Evolutionary conservation across 2,888 invertebrate genomes (phyloP).

Genomic region (Melolontha melolontha): DNA sequence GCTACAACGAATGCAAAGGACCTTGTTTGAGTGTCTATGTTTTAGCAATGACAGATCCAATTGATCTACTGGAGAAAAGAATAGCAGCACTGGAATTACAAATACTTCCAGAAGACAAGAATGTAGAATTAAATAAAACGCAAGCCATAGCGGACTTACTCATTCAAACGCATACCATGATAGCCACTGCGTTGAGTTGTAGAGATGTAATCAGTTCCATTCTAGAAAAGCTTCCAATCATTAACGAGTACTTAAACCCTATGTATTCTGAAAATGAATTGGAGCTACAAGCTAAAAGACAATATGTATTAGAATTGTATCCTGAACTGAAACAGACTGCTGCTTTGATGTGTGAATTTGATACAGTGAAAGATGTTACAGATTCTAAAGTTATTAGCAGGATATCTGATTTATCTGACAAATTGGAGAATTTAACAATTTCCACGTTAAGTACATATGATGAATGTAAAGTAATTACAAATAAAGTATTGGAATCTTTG

Average conservation of each 20-base stretch:
- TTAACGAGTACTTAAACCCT: slow-evolving; percentile 66
- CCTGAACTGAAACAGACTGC: slow-evolving; percentile 64
- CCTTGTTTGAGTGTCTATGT: too few relatives aligned
- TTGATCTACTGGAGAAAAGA: slow-evolving; percentile 65
- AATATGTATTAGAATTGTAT: slow-evolving; percentile 65
- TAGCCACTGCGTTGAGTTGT: slow-evolving; percentile 67
- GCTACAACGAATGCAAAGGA: too few relatives aligned
- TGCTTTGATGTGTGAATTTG: slow-evolving; percentile 61
- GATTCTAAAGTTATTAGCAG: slow-evolving; percentile 64
- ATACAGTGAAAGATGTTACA: slow-evolving; percentile 62
- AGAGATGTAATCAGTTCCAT: slow-evolving; percentile 66
- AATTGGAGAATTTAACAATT: slow-evolving; percentile 63
- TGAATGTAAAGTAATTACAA: slow-evolving; percentile 61
- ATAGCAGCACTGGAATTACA: slow-evolving; percentile 65
- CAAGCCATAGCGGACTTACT: slow-evolving; percentile 64
- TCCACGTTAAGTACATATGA: slow-evolving; percentile 63
- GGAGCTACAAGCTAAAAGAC: slow-evolving; percentile 65
- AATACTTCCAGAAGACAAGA: slow-evolving; percentile 60
- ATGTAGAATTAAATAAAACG: slow-evolving; percentile 54
- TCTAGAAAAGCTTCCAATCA: slow-evolving; percentile 64
- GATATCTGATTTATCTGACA: slow-evolving; percentile 64
- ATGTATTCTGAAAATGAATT: slow-evolving; percentile 64
- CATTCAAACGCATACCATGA: slow-evolving; percentile 66
- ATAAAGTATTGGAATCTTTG: slow-evolving; percentile 63
- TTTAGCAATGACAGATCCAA: slow-evolving; percentile 48